Conservation (phyloP, 2,113 vertebrate species). For the Aepyceros melampus region DNA sequence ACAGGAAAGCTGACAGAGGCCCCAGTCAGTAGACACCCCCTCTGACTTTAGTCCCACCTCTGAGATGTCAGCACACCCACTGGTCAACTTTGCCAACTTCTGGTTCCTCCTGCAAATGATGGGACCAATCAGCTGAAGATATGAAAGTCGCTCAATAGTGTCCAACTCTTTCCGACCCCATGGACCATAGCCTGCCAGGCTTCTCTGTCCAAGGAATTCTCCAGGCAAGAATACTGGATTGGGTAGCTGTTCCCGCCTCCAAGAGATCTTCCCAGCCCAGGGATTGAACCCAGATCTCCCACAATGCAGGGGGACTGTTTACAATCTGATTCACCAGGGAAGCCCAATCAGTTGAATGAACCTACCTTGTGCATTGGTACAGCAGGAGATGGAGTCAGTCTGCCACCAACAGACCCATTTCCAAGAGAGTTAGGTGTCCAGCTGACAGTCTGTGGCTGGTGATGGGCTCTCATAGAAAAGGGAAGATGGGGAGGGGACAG, state of each 20-base stretch:
- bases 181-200: neutral
- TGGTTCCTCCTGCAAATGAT: neutral
- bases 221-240: neutral
- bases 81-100: neutral
- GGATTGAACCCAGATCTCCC: neutral
- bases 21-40: neutral
- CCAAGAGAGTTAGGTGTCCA: neutral
- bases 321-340: neutral
- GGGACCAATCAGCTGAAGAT: neutral
- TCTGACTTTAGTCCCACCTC: neutral
- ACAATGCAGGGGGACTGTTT: neutral
- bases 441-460: neutral
- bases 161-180: neutral
- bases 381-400: neutral
- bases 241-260: neutral
- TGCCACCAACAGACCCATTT: neutral
- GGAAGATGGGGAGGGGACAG: neutral
- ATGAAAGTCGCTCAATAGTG: neutral
- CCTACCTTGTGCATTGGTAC: neutral
- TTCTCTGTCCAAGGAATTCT: neutral
- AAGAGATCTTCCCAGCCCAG: neutral
- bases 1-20: neutral
- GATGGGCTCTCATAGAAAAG: neutral
- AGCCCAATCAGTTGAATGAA: neutral
- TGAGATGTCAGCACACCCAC: neutral